Base-by-base conservation (phyloP, 2,113 vertebrate species). In the Syrmaticus mikado region DNA sequence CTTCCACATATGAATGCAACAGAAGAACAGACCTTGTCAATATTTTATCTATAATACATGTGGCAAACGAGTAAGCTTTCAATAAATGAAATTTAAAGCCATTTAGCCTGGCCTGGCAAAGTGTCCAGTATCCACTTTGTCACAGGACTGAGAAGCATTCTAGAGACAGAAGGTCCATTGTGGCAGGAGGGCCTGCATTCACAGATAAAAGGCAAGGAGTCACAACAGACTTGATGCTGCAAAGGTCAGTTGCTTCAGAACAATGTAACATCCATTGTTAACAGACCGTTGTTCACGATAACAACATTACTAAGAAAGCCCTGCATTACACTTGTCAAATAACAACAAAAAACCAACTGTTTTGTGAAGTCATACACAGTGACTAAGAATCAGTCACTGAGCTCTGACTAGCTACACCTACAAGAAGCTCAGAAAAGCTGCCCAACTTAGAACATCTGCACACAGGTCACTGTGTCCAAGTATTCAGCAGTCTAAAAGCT, bases 1-100 rank as follows among this genome's bases (percentile, higher is more conserved):
- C 78, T 92, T 91, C 89, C 20, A 48, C 67, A 61, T 89, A 89
- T 74, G 60, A 87, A 88, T 78, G 72, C 68, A 81, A 70, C 9
- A 82, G 48, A 93, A 91, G 53, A 93, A 94, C 41, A 89, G 36
- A 82, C 76, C n/a, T 78, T 82, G 84, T 60, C 84, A 89, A 50
- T 85, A 87, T 80, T 85, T 72, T 70, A 65, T 90, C 8, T 45
- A 21, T 82, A 85, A 89, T 32, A 91, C 5, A 52, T 58, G 55
- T 65, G 34, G 57, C 62, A 89, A 87, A 79, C 75, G 65, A 89
- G 89, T 15, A 80, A 91, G 70, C 66, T 88, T 75, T 48, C 43
- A 90, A 46, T 80, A 87, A 92, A 92, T 89, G 57, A 82, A 60
- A 93, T 46, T 75, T 61, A 48, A 82, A 82, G 43, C 21, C 66